phyloP scores from a whole-genome alignment of 2,113 vertebrate species.

The Crotalus horridus region DNA sequence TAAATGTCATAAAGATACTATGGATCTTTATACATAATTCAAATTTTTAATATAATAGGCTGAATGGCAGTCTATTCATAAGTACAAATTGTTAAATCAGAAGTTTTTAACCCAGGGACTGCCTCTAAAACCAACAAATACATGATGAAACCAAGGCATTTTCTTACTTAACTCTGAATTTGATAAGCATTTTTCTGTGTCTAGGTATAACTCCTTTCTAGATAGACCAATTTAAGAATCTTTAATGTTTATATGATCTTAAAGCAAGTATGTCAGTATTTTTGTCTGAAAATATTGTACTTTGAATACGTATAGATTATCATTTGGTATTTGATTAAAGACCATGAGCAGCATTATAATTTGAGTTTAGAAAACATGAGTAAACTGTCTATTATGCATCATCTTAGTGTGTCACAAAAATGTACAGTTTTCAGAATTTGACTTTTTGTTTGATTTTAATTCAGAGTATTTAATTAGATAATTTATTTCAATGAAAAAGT shows the following conservation, averaged over 20 bases:
- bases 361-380: not conserved
- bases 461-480: conserved; percentile 12
- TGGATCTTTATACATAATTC: not conserved
- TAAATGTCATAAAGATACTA: not conserved
- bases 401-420: not conserved
- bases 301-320: not conserved
- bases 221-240: not conserved
- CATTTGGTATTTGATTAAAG: not conserved
- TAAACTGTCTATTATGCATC: not conserved
- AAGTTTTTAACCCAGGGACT: not conserved
- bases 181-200: not conserved
- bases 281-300: not conserved
- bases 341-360: not conserved
- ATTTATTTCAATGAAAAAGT: not conserved
- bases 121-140: not conserved
- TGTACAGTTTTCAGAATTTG: not conserved
- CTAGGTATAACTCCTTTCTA: not conserved
- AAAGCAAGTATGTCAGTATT: not conserved
- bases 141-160: not conserved
- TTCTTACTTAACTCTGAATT: not conserved
- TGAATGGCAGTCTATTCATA: not conserved
- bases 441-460: not conserved
- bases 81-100: not conserved
- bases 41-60: not conserved
- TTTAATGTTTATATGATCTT: not conserved